These are phyloP conservation scores for Tetrapedia diversipes DNA, from an alignment of 2,888 invertebrate species.

Conservation along the genomic window DNA sequence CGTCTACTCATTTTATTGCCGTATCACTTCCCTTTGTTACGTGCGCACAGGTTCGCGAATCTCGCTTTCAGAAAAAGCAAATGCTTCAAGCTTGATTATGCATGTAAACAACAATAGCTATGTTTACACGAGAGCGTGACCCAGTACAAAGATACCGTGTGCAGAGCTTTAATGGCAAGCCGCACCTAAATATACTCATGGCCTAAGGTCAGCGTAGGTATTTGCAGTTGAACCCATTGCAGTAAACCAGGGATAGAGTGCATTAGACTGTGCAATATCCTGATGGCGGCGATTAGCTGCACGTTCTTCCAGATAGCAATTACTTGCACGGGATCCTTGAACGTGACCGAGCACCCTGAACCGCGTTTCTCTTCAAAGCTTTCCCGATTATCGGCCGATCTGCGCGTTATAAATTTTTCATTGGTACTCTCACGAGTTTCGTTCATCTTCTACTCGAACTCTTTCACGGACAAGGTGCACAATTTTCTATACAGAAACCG, in stretches of 20 bases:
- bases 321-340: constrained; percentile 44
- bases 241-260: constrained; percentile 33
- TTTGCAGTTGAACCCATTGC: constrained; percentile 48
- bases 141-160: constrained; percentile 2
- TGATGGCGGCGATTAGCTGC: constrained; percentile 21
- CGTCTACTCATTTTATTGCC: not conserved
- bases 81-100: constrained; percentile 1
- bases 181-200: constrained; percentile 41
- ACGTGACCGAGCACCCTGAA: constrained; percentile 37
- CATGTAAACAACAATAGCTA: constrained; percentile 8
- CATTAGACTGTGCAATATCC: constrained; percentile 55
- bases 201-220: constrained; percentile 33
- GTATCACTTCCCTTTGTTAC: not conserved
- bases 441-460: not conserved
- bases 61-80: not conserved
- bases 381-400: constrained; percentile 29
- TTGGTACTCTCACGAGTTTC: not conserved
- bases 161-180: constrained; percentile 29
- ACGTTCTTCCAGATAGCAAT: constrained; percentile 41
- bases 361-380: constrained; percentile 4
- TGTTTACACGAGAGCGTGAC: constrained; percentile 28
- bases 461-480: not conserved
- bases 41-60: not conserved
- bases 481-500: too few relatives aligned
- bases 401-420: constrained; percentile 28